Base-by-base conservation (phyloP, 2,797 vertebrate genomes). In the Chelidonichthys spinosus region DNA sequence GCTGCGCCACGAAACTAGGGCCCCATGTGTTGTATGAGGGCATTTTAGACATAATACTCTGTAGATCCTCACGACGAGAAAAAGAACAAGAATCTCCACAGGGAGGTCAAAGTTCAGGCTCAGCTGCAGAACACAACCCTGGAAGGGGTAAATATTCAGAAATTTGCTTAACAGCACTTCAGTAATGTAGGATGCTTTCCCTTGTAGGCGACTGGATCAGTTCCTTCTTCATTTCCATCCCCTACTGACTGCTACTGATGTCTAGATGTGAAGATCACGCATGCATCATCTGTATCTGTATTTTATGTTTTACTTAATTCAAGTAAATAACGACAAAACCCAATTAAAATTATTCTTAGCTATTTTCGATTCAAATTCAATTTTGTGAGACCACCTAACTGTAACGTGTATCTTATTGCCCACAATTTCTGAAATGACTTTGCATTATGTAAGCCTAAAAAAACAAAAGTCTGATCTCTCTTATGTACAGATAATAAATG, bases 1-100 rank as follows among this genome's bases (percentile, higher is more conserved):
- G n/a, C n/a, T n/a, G n/a, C n/a, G n/a, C n/a, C n/a, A n/a, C n/a
- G n/a, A n/a, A n/a, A n/a, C n/a, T n/a, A n/a, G n/a, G n/a, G n/a
- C n/a, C n/a, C 50, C 7, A 1, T 47, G 46, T 55, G 80, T 69
- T 55, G 40, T 46, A 17, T 35, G 37, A 62, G 73, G 44, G 61
- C 64, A 60, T 66, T 82, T 72, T 42, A 7, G 58, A 18, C 46
- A 32, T 67, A 72, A 69, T 71, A 74, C 64, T 66, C 37, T 67
- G 77, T 78, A 87, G 77, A 87, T 82, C 61, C 59, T 81, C 72
- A 83, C 62, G 44, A 69, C 65, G 73, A 82, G 67, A 71, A 83
- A 56, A 78, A 74, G 65, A 79, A 65, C 65, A 76, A 62, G 73
- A 61, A 70, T 72, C 50, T 81, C 81, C 84, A 78, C 43, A n/a